These are phyloP conservation scores for Nasonia oneida DNA, from an alignment of 2,888 invertebrate species.

Conservation along the genomic window DNA sequence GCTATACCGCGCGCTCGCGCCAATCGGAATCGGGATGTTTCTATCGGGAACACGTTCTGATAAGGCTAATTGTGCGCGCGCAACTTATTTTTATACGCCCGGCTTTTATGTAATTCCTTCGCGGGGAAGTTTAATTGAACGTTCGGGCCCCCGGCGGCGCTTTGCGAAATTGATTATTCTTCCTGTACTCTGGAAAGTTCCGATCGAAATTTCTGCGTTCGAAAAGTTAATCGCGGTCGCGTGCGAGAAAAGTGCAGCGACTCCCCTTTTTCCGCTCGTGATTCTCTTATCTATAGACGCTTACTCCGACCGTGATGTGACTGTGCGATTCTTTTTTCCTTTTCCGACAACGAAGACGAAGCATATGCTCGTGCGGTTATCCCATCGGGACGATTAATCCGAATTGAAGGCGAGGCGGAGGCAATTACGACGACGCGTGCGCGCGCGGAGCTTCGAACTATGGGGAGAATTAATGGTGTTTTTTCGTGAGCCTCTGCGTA, in stretches of 20 bases:
- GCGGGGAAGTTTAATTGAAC: slow-evolving; percentile 22
- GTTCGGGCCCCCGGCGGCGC: neutral
- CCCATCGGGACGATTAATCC: slow-evolving; percentile 44
- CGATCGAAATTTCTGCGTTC: neutral
- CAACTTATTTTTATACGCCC: neutral
- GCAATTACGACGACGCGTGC: slow-evolving; percentile 35
- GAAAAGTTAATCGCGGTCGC: neutral
- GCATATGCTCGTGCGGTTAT: neutral
- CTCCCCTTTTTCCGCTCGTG: neutral
- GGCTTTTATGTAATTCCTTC: slow-evolving; percentile 32
- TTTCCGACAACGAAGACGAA: neutral
- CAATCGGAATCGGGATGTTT: slow-evolving; percentile 46
- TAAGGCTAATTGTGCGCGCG: slow-evolving; percentile 43
- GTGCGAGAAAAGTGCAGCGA: neutral
- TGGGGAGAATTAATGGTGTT: slow-evolving; percentile 26
- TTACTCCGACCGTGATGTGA: neutral
- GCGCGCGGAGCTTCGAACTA: neutral
- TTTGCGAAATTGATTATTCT: neutral
- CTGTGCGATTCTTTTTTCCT: slow-evolving; percentile 6
- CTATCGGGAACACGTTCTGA: slow-evolving; percentile 38
- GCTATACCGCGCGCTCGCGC: neutral
- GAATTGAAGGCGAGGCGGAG: slow-evolving; percentile 35
- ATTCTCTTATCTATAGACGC: slow-evolving; percentile 18
- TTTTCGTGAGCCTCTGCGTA: neutral
- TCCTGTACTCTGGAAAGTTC: neutral